A percentile compares a stretch with the other conserved stretches of the same genome.
Evolutionary conservation across 2,888 invertebrate species (phyloP).

Genomic region (Cantharis flavilabris): DNA sequence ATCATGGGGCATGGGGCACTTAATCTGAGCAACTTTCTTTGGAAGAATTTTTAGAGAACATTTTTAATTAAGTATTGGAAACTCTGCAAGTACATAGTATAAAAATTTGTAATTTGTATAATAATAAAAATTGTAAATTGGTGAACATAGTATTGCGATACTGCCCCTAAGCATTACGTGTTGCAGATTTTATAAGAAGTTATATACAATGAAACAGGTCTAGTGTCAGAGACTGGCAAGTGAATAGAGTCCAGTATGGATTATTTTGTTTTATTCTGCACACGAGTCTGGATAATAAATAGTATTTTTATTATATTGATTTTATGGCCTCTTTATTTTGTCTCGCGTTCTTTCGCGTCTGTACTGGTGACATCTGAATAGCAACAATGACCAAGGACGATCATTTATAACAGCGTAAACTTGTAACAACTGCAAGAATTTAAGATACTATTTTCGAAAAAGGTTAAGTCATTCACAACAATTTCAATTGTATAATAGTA

Average conservation of each 20-base stretch:
- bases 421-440: slow-evolving; percentile 18
- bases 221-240: slow-evolving; percentile 19
- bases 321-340: slow-evolving; percentile 51
- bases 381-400: slow-evolving; percentile 50
- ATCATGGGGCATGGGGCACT: not conserved
- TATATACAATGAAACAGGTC: slow-evolving; percentile 22
- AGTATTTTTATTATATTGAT: slow-evolving; percentile 51
- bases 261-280: slow-evolving; percentile 45
- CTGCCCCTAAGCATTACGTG: not conserved
- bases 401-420: slow-evolving; percentile 39
- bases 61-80: not conserved
- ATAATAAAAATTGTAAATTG: not conserved
- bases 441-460: slow-evolving; percentile 23
- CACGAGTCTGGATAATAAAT: slow-evolving; percentile 47
- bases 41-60: not conserved
- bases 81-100: not conserved
- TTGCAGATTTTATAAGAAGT: not conserved
- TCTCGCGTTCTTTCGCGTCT: slow-evolving; percentile 42
- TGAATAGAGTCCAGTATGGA: slow-evolving; percentile 21
- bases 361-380: slow-evolving; percentile 50
- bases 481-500: not conserved
- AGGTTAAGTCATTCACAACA: slow-evolving; percentile 17
- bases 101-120: not conserved
- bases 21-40: not conserved
- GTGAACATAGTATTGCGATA: not conserved